These are phyloP conservation scores for Rhyacichthys aspro DNA, from an alignment of 2,797 vertebrate species.

Conservation along the genomic window DNA sequence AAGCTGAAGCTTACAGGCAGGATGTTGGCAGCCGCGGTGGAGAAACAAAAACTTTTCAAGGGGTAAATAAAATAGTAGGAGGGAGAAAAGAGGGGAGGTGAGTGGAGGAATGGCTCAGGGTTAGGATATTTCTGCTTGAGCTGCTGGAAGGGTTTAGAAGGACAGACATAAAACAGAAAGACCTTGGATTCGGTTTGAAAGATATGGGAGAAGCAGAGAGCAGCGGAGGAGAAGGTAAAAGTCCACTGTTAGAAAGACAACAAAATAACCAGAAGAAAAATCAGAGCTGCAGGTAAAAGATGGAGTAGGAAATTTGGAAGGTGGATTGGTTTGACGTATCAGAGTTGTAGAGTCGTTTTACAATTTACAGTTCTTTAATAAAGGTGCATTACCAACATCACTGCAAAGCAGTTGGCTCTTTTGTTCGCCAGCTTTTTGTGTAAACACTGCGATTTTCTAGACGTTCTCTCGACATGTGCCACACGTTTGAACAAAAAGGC, in stretches of 20 bases:
- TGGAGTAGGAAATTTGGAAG: conserved; percentile 11
- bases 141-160: conserved; percentile 52
- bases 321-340: not conserved
- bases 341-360: too few species aligned
- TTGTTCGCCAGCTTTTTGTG: too few species aligned
- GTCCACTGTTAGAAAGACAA: conserved; percentile 26
- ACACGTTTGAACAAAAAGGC: too few species aligned
- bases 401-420: too few species aligned
- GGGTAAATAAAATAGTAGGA: conserved; percentile 61
- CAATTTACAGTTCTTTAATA: too few species aligned
- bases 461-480: too few species aligned
- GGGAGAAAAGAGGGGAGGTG: conserved; percentile 51
- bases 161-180: conserved; percentile 34
- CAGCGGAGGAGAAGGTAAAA: conserved; percentile 17
- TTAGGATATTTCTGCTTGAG: conserved; percentile 61
- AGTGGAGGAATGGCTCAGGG: conserved; percentile 40
- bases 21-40: conserved; percentile 58
- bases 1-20: conserved; percentile 72
- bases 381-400: too few species aligned
- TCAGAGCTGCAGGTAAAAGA: conserved; percentile 29
- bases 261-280: conserved; percentile 22
- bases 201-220: conserved; percentile 42
- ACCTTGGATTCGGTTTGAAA: conserved; percentile 50
- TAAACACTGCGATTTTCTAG: too few species aligned
- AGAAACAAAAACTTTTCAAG: conserved; percentile 58